Evolutionary conservation across 2,888 invertebrate species (phyloP).

Genomic region (Trissolcus japonicus): DNA sequence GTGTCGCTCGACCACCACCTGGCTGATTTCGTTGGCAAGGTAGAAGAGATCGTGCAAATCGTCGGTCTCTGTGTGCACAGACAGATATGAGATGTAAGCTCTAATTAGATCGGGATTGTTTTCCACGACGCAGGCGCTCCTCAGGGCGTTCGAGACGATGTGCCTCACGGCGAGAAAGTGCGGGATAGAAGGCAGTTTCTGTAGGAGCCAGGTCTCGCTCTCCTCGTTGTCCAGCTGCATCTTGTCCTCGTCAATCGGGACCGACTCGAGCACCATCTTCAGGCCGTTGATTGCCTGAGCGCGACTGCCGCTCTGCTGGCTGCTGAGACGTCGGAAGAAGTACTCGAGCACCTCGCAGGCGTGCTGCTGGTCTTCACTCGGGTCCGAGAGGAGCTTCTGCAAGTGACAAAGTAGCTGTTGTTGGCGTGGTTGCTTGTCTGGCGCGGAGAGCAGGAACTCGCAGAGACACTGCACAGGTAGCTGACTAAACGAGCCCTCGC

Average conservation of each 20-base stretch:
- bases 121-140: slow-evolving; percentile 93
- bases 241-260: slow-evolving; percentile 75
- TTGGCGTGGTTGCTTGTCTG: slow-evolving; percentile 84
- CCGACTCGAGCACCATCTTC: slow-evolving; percentile 82
- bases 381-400: slow-evolving; percentile 79
- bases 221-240: slow-evolving; percentile 73
- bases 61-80: slow-evolving; percentile 83
- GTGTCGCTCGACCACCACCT: slow-evolving; percentile 92
- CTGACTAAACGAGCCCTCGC: slow-evolving; percentile 90
- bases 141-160: slow-evolving; percentile 84
- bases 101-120: slow-evolving; percentile 89
- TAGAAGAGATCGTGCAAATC: slow-evolving; percentile 83
- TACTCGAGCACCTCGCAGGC: slow-evolving; percentile 93
- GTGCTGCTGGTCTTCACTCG: slow-evolving; percentile 78
- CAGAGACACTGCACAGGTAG: slow-evolving; percentile 98
- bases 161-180: slow-evolving; percentile 86
- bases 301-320: slow-evolving; percentile 86
- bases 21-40: slow-evolving; percentile 88
- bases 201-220: slow-evolving; percentile 79
- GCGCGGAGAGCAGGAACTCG: slow-evolving; percentile 90
- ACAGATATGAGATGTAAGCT: slow-evolving; percentile 90
- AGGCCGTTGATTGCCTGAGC: slow-evolving; percentile 86
- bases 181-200: slow-evolving; percentile 84
- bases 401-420: slow-evolving; percentile 85
- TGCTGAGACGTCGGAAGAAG: slow-evolving; percentile 89